Conservation (phyloP, 2,797 vertebrate genomes). For the Myioborus melanocephalus region DNA sequence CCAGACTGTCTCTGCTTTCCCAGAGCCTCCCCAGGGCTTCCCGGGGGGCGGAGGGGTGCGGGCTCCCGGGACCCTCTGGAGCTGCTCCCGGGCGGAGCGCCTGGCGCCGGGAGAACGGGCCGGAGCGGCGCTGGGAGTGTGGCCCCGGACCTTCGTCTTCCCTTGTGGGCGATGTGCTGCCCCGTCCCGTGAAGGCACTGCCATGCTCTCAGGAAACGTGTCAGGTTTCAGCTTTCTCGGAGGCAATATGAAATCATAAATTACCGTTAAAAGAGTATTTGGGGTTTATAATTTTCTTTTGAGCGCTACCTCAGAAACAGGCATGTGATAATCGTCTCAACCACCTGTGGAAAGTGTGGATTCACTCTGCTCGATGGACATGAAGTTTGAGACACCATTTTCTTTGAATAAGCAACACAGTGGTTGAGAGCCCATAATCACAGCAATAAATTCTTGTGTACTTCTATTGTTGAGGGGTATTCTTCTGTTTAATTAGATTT, state of each 20-base stretch:
- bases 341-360: not conserved
- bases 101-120: too few relatives aligned
- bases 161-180: fast-evolving
- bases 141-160: fast-evolving
- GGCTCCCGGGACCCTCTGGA: not conserved
- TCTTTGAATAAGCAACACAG: not conserved
- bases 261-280: not conserved
- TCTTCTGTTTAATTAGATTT: not conserved
- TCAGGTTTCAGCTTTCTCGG: fast-evolving
- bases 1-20: not conserved
- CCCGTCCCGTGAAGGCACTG: fast-evolving
- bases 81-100: not conserved
- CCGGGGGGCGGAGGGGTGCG: not conserved
- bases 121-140: fast-evolving
- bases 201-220: fast-evolving
- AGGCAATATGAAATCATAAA: not conserved
- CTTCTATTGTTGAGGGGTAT: not conserved
- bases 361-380: not conserved
- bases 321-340: not conserved
- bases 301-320: fast-evolving
- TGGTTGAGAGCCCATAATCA: not conserved
- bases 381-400: not conserved
- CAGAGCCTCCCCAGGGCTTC: not conserved
- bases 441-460: not conserved
- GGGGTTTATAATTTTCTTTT: not conserved